Percentiles rank a stretch among this genome's conserved stretches.
Evolutionary conservation across 2,888 invertebrate genomes (phyloP).

Genomic region (Eumerus sabulonum): DNA sequence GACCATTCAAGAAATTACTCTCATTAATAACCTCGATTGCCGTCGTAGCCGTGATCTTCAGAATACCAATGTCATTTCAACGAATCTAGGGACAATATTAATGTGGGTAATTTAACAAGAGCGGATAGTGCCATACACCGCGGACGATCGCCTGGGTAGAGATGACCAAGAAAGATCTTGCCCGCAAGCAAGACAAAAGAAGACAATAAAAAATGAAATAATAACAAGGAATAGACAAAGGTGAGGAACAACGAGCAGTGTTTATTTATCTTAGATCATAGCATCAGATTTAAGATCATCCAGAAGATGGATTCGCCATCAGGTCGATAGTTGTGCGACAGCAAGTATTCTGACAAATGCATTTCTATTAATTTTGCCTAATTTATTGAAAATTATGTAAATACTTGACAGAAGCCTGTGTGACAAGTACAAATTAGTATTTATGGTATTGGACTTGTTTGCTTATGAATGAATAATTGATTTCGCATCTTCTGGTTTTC

Average conservation of each 20-base stretch:
- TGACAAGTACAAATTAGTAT: constrained; percentile 60
- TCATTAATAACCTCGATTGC: constrained; percentile 60
- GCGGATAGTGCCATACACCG: constrained; percentile 60
- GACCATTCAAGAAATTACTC: constrained; percentile 68
- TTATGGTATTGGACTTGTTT: constrained; percentile 29
- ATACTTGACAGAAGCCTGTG: constrained; percentile 38
- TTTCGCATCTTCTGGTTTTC: not conserved
- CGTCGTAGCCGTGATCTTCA: constrained; percentile 50
- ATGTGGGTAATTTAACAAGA: constrained; percentile 65
- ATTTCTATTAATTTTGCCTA: constrained; percentile 67
- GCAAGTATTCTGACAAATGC: constrained; percentile 65
- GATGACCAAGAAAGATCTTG: constrained; percentile 50
- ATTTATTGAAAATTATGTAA: constrained; percentile 50
- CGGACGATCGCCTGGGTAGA: constrained; percentile 40
- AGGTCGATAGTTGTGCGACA: constrained; percentile 26
- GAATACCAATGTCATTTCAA: constrained; percentile 65
- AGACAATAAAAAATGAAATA: constrained; percentile 58
- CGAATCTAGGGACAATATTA: constrained; percentile 64
- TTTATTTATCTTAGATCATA: constrained; percentile 54
- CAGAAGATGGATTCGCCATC: constrained; percentile 1
- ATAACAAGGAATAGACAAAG: constrained; percentile 51
- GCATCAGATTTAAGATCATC: constrained; percentile 62
- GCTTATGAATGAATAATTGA: constrained; percentile 37
- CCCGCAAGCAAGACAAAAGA: constrained; percentile 60
- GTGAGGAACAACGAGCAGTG: constrained; percentile 54